Evolutionary conservation across 2,797 vertebrate species (phyloP), one percentile per base, ranked within the genome.

Genomic region (Pseudomugil tenellus): DNA sequence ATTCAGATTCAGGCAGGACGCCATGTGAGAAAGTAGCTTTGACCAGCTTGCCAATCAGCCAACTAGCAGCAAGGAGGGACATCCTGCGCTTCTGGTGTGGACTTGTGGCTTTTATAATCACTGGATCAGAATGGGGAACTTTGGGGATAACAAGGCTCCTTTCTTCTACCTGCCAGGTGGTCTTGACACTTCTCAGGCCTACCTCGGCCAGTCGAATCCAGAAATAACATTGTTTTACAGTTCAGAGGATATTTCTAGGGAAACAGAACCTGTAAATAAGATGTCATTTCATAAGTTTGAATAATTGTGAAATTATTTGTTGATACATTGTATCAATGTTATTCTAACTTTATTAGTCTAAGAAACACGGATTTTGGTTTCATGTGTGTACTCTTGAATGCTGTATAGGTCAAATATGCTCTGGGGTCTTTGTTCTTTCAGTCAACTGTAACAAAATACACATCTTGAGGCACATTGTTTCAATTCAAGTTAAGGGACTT

Each of bases 41-140:
- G 62, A 86, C 77, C 74, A 48, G 82, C 63, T 78, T 57, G 49
- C 86, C 90, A 92, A 91, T 91, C 90, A 91, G 85, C 48, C 23
- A 32, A 61, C 79, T 61, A 80, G 78, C 78, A 87, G 86, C 64
- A 58, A 82, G 74, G 84, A 56, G 70, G 62, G 77, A 83, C 84
- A 88, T 87, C 86, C 73, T 67, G 84, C 48, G 39, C 76, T 79
- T 84, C 68, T 72, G 67, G 56, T 69, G 79, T 80, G 75, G 80
- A 86, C 80, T 80, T 53, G 56, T 72, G 79, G 85, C 72, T 83
- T 77, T 79, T 72, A 60, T 88, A 89, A 90, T 91, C 82, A 90
- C 80, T 75, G 73, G 80, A 68, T 79, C 67, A 76, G 74, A 91
- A 84, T 78, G 63, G 43, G 79, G 79, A 87, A 87, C 80, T 83